These are phyloP conservation scores for Loriculus beryllinus DNA, from an alignment of 2,797 vertebrate species.

Conservation along the genomic window DNA sequence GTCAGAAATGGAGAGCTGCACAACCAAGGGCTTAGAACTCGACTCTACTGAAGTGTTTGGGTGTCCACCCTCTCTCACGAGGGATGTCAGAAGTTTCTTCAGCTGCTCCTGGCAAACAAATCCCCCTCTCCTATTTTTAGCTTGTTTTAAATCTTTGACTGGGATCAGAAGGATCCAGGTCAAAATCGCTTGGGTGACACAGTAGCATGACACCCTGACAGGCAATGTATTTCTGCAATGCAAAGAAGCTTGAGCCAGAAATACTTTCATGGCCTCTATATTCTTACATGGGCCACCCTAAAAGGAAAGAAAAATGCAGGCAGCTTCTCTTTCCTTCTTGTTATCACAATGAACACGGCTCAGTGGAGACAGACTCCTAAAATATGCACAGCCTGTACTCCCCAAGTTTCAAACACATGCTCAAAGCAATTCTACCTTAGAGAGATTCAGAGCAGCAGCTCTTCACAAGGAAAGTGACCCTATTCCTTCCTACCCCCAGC, in stretches of 20 bases:
- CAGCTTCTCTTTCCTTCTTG: neutral
- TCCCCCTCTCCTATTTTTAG: constrained; percentile 46
- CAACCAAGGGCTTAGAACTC: neutral
- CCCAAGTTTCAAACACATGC: neutral
- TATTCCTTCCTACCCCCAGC: neutral
- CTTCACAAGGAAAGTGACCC: neutral
- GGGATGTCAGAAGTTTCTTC: constrained; percentile 22
- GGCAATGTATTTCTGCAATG: constrained; percentile 25
- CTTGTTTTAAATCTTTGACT: constrained; percentile 35
- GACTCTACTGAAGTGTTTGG: neutral
- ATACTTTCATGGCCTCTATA: constrained; percentile 33
- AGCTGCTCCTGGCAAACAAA: constrained; percentile 60
- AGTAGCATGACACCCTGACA: constrained; percentile 2
- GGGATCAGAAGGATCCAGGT: constrained; percentile 54
- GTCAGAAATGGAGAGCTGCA: neutral
- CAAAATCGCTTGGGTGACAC: constrained; percentile 50
- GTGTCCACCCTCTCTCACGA: neutral
- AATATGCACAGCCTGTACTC: neutral
- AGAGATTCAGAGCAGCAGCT: neutral
- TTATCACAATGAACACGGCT: neutral
- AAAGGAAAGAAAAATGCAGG: constrained; percentile 42
- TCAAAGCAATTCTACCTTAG: neutral
- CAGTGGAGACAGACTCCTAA: neutral
- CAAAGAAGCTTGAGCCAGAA: constrained; percentile 46
- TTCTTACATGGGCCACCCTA: constrained; percentile 32